Evolutionary conservation across 2,113 vertebrate genomes (phyloP).

Genomic region (Saccopteryx leptura): DNA sequence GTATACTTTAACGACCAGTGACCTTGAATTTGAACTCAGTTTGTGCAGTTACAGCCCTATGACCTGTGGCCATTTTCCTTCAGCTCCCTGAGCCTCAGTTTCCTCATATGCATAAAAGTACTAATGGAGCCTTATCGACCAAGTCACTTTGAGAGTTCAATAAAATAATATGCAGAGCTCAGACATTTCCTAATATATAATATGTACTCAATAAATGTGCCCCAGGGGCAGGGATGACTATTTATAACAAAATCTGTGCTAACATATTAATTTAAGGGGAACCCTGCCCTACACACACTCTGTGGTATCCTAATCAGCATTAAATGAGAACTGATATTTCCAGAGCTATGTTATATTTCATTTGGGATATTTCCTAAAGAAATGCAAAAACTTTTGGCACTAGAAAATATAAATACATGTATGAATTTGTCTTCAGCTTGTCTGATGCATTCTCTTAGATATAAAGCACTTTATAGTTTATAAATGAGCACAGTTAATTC

Average conservation of each 20-base stretch:
- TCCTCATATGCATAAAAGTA: neutral
- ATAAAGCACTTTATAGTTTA: conserved; percentile 70
- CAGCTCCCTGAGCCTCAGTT: neutral
- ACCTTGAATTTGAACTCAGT: conserved; percentile 18
- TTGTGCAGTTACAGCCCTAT: neutral
- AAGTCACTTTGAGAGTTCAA: neutral
- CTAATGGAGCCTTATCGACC: neutral
- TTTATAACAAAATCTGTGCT: conserved; percentile 43
- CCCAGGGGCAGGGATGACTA: neutral
- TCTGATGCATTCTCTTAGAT: conserved; percentile 56
- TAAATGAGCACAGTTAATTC: conserved; percentile 76
- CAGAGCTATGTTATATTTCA: neutral
- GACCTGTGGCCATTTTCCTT: neutral
- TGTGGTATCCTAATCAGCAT: neutral
- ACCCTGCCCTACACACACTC: neutral
- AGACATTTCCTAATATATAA: conserved; percentile 3
- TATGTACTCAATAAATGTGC: neutral
- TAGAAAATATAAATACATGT: neutral
- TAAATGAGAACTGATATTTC: conserved; percentile 51
- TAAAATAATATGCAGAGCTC: neutral
- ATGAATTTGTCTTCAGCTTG: conserved; percentile 35
- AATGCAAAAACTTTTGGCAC: neutral
- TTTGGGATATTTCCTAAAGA: conserved; percentile 49
- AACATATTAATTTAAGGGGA: conserved; percentile 49
- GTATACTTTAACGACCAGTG: neutral